These are phyloP conservation scores for Nephrotoma flavescens DNA, from an alignment of 2,888 invertebrate genomes.

Conservation along the genomic window DNA sequence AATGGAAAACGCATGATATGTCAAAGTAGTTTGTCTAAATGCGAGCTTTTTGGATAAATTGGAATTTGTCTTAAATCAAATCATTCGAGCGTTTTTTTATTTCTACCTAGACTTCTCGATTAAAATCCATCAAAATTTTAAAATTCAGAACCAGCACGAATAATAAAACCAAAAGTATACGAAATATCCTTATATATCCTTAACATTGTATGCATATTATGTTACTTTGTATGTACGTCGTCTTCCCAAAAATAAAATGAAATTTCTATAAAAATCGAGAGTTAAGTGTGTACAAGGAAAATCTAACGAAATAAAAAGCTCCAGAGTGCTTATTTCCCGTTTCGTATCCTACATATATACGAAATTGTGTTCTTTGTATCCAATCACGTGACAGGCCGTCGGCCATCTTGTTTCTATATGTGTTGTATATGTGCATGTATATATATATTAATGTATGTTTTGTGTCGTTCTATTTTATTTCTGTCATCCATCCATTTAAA, in stretches of 20 bases:
- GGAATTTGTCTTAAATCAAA: background rate
- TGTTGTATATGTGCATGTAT: constrained; percentile 5
- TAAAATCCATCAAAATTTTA: background rate
- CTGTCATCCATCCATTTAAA: constrained; percentile 1
- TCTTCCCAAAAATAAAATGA: background rate
- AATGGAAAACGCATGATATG: too few relatives aligned
- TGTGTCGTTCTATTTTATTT: background rate
- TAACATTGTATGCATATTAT: too few relatives aligned
- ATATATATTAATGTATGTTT: background rate
- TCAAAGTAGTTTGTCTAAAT: too few relatives aligned
- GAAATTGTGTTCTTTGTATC: constrained; percentile 9
- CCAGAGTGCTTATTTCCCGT: background rate
- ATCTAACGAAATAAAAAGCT: background rate
- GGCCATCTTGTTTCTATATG: constrained; percentile 20
- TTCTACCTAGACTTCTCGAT: background rate
- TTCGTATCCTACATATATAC: background rate
- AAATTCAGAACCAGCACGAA: background rate
- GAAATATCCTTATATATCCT: background rate
- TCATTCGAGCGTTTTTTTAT: background rate
- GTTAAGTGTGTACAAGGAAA: background rate
- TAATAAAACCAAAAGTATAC: background rate
- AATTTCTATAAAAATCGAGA: background rate
- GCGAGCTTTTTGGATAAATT: too few relatives aligned
- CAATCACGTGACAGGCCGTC: constrained; percentile 21
- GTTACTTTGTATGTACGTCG: background rate